These are phyloP conservation scores for Drosophila takahashii DNA, from an alignment of 1,140 invertebrate genomes.

Conservation along the genomic window DNA sequence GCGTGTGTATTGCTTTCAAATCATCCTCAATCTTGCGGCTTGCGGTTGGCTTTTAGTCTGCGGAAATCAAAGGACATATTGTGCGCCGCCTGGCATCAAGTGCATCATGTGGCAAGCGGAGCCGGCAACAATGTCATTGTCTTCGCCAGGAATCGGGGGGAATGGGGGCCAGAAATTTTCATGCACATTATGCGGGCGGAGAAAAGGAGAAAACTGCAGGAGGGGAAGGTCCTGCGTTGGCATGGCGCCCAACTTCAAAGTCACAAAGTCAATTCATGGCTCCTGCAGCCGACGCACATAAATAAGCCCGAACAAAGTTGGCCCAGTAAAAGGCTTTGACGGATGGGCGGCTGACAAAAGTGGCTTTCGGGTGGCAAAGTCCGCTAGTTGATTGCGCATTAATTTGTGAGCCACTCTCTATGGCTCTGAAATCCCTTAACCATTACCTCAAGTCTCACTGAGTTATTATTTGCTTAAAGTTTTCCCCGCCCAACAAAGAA, in stretches of 20 bases:
- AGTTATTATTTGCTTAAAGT: constrained; percentile 38
- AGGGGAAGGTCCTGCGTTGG: constrained; percentile 13
- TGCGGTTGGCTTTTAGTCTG: constrained; percentile 56
- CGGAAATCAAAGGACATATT: constrained; percentile 76
- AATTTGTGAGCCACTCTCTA: constrained; percentile 24
- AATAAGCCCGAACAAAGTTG: constrained; percentile 61
- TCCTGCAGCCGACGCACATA: constrained; percentile 74
- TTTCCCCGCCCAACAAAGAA: constrained; percentile 18
- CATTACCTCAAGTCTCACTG: constrained; percentile 12
- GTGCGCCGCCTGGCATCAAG: constrained; percentile 55
- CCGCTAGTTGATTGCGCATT: constrained; percentile 40
- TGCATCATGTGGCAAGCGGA: constrained; percentile 69
- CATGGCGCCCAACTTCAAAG: constrained; percentile 53
- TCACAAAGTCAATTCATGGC: constrained; percentile 73
- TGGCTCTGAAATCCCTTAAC: constrained; percentile 19
- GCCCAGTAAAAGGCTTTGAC: constrained; percentile 49
- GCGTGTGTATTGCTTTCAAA: constrained; percentile 41
- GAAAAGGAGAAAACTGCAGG: not conserved
- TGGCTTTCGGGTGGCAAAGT: constrained; percentile 22
- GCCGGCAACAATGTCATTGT: constrained; percentile 54
- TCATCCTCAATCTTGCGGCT: constrained; percentile 40
- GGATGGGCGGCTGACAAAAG: constrained; percentile 45
- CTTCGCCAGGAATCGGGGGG: constrained; percentile 27
- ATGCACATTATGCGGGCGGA: constrained; percentile 32
- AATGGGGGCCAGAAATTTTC: constrained; percentile 27